Percentiles rank a stretch among this genome's conserved stretches.
Evolutionary conservation across 2,113 vertebrate species (phyloP).

Genomic region (Calyptomena viridis): DNA sequence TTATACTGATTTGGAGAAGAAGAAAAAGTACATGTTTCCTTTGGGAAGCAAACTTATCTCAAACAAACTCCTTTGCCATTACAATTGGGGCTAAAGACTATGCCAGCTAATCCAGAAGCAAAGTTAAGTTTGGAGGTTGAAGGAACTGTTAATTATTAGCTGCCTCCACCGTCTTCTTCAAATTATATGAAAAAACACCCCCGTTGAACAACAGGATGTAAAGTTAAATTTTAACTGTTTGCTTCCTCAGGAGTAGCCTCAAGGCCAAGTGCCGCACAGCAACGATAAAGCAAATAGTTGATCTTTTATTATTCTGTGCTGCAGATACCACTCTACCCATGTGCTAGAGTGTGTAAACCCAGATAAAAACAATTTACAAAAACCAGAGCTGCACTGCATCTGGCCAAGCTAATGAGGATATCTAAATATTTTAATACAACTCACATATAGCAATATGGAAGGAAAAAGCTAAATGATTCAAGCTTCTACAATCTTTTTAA

Average conservation of each 20-base stretch:
- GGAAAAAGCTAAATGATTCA: background rate
- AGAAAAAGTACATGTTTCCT: background rate
- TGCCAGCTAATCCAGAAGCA: background rate
- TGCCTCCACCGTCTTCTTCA: background rate
- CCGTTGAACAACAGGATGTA: background rate
- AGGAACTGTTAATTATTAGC: conserved; percentile 22
- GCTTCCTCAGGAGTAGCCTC: background rate
- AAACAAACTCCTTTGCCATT: background rate
- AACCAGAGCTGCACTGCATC: background rate
- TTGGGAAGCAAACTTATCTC: background rate
- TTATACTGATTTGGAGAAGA: background rate
- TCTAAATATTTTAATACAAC: background rate
- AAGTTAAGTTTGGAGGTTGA: background rate
- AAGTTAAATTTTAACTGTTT: conserved; percentile 24
- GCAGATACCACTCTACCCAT: background rate
- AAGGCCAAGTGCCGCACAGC: background rate
- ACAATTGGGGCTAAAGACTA: background rate
- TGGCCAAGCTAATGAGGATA: background rate
- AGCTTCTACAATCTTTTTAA: background rate
- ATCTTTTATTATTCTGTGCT: background rate
- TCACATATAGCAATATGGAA: background rate
- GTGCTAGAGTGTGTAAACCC: background rate
- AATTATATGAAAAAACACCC: background rate
- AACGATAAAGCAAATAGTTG: background rate
- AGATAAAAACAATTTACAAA: background rate